A percentile compares a stretch with the other conserved stretches of the same genome.
Conservation (phyloP, 2,888 invertebrate species). For the Venusia cambrica region DNA sequence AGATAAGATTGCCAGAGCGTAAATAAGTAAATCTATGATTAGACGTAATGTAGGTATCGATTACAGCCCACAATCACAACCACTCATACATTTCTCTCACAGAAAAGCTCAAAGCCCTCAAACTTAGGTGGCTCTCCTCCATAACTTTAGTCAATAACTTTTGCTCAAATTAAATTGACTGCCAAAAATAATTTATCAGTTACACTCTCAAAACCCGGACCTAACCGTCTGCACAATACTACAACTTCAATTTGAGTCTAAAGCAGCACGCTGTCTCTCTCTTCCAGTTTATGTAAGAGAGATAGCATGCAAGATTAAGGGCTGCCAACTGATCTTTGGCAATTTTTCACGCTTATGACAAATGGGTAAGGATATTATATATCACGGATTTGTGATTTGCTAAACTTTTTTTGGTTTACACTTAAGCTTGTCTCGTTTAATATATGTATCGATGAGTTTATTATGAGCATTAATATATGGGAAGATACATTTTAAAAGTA, state of each 20-base stretch:
- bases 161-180: constrained; percentile 26
- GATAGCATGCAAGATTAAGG: too few relatives aligned
- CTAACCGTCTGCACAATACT: too few relatives aligned
- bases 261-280: too few relatives aligned
- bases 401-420: constrained; percentile 26
- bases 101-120: too few relatives aligned
- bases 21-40: too few relatives aligned
- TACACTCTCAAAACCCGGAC: constrained; percentile 9
- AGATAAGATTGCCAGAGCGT: too few relatives aligned
- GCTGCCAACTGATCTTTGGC: too few relatives aligned
- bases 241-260: too few relatives aligned
- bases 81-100: too few relatives aligned
- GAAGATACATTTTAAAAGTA: constrained; percentile 10
- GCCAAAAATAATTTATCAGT: constrained; percentile 65
- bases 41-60: too few relatives aligned
- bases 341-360: constrained; percentile 70
- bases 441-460: constrained; percentile 30
- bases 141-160: constrained; percentile 28
- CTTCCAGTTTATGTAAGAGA: too few relatives aligned
- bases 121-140: constrained; percentile 24
- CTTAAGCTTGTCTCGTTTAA: constrained; percentile 25
- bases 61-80: too few relatives aligned
- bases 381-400: constrained; percentile 66
- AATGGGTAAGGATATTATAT: constrained; percentile 57
- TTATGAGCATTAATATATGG: constrained; percentile 23